Percentiles rank a stretch among this genome's conserved stretches.
Conservation (phyloP, 2,888 invertebrate species). For the Candidula unifasciata region DNA sequence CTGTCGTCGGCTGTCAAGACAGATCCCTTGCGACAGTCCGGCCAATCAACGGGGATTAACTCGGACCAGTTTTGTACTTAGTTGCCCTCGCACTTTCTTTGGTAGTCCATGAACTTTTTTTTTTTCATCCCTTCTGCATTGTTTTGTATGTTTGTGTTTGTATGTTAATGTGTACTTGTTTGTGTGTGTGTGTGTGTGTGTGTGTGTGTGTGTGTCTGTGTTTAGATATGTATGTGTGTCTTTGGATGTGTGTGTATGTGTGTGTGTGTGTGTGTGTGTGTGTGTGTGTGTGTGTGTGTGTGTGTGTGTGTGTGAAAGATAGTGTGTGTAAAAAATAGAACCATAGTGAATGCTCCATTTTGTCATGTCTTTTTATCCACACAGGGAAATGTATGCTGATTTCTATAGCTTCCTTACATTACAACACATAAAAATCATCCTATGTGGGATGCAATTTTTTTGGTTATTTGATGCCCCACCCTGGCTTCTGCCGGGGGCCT, state of each 20-base stretch:
- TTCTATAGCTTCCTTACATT: no score
- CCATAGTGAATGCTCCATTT: no score
- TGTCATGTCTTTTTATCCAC: no score
- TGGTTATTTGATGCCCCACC: no score
- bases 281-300: no score
- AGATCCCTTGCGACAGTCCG: slow-evolving; percentile 6
- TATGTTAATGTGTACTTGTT: background rate
- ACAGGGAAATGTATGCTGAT: no score
- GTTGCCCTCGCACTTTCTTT: background rate
- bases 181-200: background rate
- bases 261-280: no score
- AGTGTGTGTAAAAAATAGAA: no score
- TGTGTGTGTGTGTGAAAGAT: no score
- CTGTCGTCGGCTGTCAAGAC: background rate
- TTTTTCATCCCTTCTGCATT: background rate
- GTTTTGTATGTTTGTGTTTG: background rate
- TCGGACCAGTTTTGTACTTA: background rate
- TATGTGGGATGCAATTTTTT: no score
- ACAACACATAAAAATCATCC: no score
- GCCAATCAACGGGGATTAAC: slow-evolving; percentile 19
- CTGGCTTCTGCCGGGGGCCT: no score
- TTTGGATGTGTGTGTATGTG: background rate
- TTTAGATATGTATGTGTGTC: background rate
- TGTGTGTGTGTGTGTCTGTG: background rate
- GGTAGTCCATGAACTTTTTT: background rate